These are phyloP conservation scores for Agonopterix arenella DNA, from an alignment of 2,888 invertebrate species.

Conservation along the genomic window DNA sequence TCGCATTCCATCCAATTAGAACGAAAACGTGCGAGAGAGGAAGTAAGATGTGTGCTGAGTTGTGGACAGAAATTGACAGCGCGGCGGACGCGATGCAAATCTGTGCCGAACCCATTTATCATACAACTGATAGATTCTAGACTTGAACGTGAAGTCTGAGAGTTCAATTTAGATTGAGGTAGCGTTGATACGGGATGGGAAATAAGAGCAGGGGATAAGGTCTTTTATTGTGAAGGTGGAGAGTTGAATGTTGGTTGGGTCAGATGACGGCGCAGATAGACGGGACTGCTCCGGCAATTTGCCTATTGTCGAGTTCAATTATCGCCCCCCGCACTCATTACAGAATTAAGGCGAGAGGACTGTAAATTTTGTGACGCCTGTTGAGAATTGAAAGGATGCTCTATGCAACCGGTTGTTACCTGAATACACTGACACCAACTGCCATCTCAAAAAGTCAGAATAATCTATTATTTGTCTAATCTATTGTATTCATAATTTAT, in stretches of 20 bases:
- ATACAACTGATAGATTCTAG: slow-evolving; percentile 32
- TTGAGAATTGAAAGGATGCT: slow-evolving; percentile 46
- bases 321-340: slow-evolving; percentile 75
- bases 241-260: slow-evolving; percentile 28
- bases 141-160: slow-evolving; percentile 40
- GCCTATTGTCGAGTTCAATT: slow-evolving; percentile 73
- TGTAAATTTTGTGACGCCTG: slow-evolving; percentile 65
- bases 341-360: slow-evolving; percentile 70
- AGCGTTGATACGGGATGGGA: slow-evolving; percentile 26
- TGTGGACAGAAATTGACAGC: slow-evolving; percentile 36
- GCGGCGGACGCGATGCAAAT: slow-evolving; percentile 60
- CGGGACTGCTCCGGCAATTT: slow-evolving; percentile 63
- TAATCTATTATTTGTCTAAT: neutral
- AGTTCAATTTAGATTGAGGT: slow-evolving; percentile 49
- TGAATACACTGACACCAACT: slow-evolving; percentile 22
- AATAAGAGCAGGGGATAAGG: slow-evolving; percentile 22
- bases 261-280: slow-evolving; percentile 24
- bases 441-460: neutral
- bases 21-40: slow-evolving; percentile 38
- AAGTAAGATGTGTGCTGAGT: slow-evolving; percentile 42
- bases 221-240: slow-evolving; percentile 28
- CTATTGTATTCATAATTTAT: too few species aligned
- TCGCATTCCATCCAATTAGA: slow-evolving; percentile 48
- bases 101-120: slow-evolving; percentile 38
- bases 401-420: slow-evolving; percentile 44